These are phyloP conservation scores for Antitype chi DNA, from an alignment of 2,888 invertebrate species.

Conservation along the genomic window DNA sequence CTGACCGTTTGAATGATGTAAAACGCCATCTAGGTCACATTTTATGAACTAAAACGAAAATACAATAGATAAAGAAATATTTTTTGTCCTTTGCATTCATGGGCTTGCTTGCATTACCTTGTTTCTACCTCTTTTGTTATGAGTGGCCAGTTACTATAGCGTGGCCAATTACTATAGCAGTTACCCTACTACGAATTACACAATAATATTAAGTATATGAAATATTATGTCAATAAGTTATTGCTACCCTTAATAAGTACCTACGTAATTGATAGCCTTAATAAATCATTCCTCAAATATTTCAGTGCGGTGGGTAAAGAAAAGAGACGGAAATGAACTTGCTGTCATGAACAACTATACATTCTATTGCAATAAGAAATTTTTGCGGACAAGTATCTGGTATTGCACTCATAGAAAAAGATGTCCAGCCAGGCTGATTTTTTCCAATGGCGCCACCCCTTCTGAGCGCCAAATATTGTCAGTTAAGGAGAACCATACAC, in stretches of 20 bases:
- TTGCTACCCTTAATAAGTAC: too few species aligned
- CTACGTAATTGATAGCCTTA: neutral
- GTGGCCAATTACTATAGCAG: too few species aligned
- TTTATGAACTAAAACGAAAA: too few species aligned
- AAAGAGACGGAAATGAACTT: conserved; percentile 51
- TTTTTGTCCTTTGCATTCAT: too few species aligned
- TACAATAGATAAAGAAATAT: too few species aligned
- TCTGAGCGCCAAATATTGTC: neutral
- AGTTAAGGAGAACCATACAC: conserved; percentile 4
- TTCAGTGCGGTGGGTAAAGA: conserved; percentile 60
- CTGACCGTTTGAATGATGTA: too few species aligned
- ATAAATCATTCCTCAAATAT: neutral
- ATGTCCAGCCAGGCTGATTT: conserved; percentile 23
- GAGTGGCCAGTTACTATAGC: too few species aligned
- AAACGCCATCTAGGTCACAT: too few species aligned
- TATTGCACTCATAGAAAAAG: conserved; percentile 15
- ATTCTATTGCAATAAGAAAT: conserved; percentile 44
- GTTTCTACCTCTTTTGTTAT: too few species aligned
- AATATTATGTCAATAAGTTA: too few species aligned
- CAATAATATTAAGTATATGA: neutral
- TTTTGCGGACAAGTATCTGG: conserved; percentile 20
- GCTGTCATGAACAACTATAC: conserved; percentile 55
- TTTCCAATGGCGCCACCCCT: neutral
- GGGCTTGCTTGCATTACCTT: too few species aligned
- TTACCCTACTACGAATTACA: neutral